Evolutionary conservation across 2,113 vertebrate species (phyloP).

Genomic region (Bungarus multicinctus): DNA sequence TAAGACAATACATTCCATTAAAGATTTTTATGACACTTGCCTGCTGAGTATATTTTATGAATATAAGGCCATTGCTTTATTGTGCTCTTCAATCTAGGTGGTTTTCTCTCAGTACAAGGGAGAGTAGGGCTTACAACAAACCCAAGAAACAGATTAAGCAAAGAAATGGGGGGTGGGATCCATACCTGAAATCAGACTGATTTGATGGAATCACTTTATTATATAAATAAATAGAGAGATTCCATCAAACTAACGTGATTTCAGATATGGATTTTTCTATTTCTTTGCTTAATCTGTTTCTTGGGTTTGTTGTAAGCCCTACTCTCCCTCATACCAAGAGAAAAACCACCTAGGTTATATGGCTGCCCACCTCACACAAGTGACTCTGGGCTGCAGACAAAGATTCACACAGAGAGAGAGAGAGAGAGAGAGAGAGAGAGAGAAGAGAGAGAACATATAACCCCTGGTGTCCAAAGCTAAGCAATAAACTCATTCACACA

Average conservation of each 20-base stretch:
- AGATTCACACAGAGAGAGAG: not conserved
- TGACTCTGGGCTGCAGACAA: not conserved
- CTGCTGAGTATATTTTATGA: not conserved
- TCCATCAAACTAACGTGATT: not conserved
- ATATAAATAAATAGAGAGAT: not conserved
- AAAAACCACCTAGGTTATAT: not conserved
- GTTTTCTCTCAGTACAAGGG: not conserved
- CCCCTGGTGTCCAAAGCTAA: not conserved
- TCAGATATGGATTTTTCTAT: not conserved
- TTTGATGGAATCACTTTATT: not conserved
- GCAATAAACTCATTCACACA: not conserved
- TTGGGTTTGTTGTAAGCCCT: not conserved
- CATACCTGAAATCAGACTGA: not conserved
- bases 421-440: no score
- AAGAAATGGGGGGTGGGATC: not conserved
- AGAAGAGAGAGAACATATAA: not conserved
- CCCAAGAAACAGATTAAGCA: not conserved
- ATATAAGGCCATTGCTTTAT: conserved; percentile 5
- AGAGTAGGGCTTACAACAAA: not conserved
- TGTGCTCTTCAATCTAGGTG: not conserved
- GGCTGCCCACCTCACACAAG: not conserved
- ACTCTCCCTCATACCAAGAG: not conserved
- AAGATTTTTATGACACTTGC: conserved; percentile 8
- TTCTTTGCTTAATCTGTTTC: not conserved
- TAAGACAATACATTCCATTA: conserved; percentile 3